Evolutionary conservation across 2,113 vertebrate species (phyloP).

Genomic region (Poicephalus meyeri): DNA sequence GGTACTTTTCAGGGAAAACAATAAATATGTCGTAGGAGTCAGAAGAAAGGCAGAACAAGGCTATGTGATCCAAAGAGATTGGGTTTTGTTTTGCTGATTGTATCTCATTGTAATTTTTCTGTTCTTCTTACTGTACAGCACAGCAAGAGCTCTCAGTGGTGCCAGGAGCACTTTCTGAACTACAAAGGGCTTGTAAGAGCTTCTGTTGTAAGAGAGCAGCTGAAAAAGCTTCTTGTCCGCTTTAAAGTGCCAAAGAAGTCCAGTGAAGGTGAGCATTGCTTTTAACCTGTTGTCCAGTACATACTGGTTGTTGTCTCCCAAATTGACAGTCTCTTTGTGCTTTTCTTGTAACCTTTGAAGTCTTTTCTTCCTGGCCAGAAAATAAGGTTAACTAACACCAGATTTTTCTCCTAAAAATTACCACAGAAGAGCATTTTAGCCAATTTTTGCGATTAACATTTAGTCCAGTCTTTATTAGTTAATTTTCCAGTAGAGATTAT

Average conservation of each 20-base stretch:
- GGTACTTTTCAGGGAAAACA: background rate
- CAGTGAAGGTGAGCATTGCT: conserved; percentile 85
- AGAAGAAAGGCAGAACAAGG: background rate
- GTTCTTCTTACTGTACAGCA: conserved; percentile 75
- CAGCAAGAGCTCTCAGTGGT: conserved; percentile 97
- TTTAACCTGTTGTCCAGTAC: background rate
- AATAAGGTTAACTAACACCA: background rate
- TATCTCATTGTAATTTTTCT: background rate
- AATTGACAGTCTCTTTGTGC: background rate
- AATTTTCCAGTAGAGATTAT: background rate
- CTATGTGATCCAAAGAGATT: background rate
- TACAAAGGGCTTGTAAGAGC: conserved; percentile 96
- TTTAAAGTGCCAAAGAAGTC: conserved; percentile 95
- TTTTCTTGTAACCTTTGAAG: background rate
- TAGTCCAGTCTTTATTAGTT: background rate
- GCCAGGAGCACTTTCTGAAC: conserved; percentile 95
- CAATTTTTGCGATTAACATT: background rate
- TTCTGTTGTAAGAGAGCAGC: conserved; percentile 90
- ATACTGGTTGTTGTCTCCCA: background rate
- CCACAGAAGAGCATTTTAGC: background rate
- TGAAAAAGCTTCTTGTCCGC: conserved; percentile 93
- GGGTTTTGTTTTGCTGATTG: background rate
- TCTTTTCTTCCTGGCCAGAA: background rate
- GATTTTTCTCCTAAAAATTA: background rate
- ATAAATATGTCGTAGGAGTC: background rate